A percentile compares a stretch with the other conserved stretches of the same genome.
Evolutionary conservation across 2,888 invertebrate species (phyloP).

Genomic region (Limnephilus lunatus): DNA sequence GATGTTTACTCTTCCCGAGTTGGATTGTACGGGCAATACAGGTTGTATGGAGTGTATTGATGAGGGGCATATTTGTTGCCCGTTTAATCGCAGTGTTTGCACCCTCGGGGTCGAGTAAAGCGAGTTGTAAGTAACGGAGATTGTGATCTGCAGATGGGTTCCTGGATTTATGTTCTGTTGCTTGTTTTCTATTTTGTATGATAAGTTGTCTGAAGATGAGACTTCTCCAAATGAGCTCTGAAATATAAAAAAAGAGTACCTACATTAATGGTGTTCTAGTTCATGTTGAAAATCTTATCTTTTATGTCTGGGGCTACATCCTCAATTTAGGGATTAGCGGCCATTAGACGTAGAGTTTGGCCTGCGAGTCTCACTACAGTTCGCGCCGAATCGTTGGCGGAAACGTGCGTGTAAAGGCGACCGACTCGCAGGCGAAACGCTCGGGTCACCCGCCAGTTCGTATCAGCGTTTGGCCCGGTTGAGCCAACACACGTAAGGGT

Average conservation of each 20-base stretch:
- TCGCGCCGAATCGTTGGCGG: too few relatives aligned
- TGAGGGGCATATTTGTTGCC: constrained; percentile 76
- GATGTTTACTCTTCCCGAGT: not conserved
- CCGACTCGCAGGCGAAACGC: too few relatives aligned
- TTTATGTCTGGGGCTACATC: too few relatives aligned
- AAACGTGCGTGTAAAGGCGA: too few relatives aligned
- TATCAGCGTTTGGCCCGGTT: too few relatives aligned
- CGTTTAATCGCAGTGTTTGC: constrained; percentile 77
- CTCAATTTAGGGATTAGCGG: too few relatives aligned
- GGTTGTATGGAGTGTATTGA: not conserved
- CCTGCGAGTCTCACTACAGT: too few relatives aligned
- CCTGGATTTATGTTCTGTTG: constrained; percentile 78
- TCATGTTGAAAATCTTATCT: too few relatives aligned
- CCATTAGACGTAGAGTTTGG: too few relatives aligned
- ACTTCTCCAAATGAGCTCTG: constrained; percentile 81
- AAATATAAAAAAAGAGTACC: constrained; percentile 46
- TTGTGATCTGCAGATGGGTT: constrained; percentile 76
- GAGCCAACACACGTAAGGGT: too few relatives aligned
- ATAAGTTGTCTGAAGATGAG: constrained; percentile 77
- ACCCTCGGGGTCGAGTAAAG: constrained; percentile 75
- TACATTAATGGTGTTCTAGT: not conserved
- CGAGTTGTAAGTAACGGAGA: constrained; percentile 80
- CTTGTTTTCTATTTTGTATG: constrained; percentile 79
- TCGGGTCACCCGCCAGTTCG: too few relatives aligned
- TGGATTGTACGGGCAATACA: constrained; percentile 68